Conservation (phyloP, 1,140 invertebrate species). For the Lanistes nyassanus region DNA sequence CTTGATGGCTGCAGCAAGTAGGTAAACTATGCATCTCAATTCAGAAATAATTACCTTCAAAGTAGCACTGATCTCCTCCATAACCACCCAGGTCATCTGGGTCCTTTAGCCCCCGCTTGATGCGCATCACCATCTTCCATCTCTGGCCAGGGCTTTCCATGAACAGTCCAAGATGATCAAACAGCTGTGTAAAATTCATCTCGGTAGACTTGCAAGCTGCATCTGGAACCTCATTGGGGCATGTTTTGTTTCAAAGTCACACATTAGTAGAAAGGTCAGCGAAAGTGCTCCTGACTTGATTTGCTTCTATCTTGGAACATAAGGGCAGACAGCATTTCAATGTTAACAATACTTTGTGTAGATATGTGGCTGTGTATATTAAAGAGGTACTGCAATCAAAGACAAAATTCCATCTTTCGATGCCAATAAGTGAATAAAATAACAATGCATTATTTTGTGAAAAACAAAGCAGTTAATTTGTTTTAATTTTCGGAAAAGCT, state of each 20-base stretch:
- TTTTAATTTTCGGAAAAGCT: too few relatives aligned
- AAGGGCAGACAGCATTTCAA: neutral
- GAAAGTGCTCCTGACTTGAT: neutral
- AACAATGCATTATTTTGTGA: too few relatives aligned
- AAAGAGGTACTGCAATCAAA: neutral
- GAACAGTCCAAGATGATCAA: conserved; percentile 61
- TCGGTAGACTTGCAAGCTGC: conserved; percentile 63
- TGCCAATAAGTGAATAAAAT: neutral
- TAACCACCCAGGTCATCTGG: conserved; percentile 61
- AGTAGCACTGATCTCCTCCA: conserved; percentile 66
- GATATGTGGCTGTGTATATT: neutral
- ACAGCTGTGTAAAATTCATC: conserved; percentile 64
- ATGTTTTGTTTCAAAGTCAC: too few relatives aligned
- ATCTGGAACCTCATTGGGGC: conserved; percentile 46
- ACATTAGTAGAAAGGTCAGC: neutral
- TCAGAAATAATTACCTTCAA: conserved; percentile 55
- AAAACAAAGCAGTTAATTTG: too few relatives aligned
- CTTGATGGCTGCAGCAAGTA: too few relatives aligned
- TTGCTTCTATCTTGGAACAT: neutral
- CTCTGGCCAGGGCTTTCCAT: conserved; percentile 58
- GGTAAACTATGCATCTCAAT: too few relatives aligned
- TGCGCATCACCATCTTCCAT: conserved; percentile 64
- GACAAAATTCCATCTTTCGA: too few relatives aligned
- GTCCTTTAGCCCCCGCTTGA: conserved; percentile 60
- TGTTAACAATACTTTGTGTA: neutral